Conservation (phyloP, 2,888 invertebrate species). For the Caenorhabditis imperialis region DNA sequence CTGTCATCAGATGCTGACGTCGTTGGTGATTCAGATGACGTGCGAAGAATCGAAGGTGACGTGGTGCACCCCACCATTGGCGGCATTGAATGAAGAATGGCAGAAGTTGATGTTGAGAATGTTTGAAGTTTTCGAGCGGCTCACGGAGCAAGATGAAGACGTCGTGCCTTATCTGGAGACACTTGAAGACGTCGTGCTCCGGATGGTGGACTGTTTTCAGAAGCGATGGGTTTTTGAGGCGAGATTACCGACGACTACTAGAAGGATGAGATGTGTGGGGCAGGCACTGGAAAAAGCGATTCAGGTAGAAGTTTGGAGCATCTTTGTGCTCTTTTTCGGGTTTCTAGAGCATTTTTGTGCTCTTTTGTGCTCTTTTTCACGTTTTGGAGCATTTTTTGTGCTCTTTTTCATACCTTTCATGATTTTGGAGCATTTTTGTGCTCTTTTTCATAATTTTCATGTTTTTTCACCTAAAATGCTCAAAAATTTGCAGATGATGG, state of each 20-base stretch:
- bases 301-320: background rate
- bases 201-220: constrained; percentile 20
- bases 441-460: too few relatives aligned
- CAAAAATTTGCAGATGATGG: background rate
- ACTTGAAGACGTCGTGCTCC: background rate
- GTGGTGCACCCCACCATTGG: constrained; percentile 26
- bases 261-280: constrained; percentile 80
- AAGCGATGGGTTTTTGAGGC: constrained; percentile 78
- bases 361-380: too few relatives aligned
- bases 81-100: constrained; percentile 35
- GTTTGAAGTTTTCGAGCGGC: constrained; percentile 10
- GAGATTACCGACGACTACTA: constrained; percentile 80
- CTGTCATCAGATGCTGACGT: constrained; percentile 23
- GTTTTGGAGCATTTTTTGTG: too few relatives aligned
- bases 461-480: background rate
- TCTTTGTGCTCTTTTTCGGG: too few relatives aligned
- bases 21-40: constrained; percentile 27
- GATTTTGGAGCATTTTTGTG: too few relatives aligned
- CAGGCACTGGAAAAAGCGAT: constrained; percentile 78
- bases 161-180: constrained; percentile 9
- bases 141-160: background rate
- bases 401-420: too few relatives aligned
- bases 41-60: constrained; percentile 38
- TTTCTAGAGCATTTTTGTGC: too few relatives aligned
- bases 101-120: background rate